Evolutionary conservation across 2,113 vertebrate species (phyloP).

Genomic region (Alethe diademata): DNA sequence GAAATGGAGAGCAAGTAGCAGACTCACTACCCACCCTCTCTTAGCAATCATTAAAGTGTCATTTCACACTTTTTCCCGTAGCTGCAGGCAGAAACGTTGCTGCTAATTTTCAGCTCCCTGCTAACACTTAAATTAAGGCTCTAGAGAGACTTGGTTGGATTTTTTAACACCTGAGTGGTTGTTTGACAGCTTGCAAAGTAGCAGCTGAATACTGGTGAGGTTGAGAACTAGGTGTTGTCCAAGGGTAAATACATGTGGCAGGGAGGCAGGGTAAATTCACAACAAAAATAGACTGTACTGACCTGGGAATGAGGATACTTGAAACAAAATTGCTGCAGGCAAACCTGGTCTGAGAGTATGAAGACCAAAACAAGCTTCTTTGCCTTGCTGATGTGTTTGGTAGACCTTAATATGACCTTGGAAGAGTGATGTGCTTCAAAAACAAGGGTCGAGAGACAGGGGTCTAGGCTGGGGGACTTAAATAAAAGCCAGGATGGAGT

Average conservation of each 20-base stretch:
- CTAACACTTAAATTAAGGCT: slow-evolving; percentile 61
- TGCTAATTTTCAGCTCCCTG: slow-evolving; percentile 67
- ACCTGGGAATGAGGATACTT: slow-evolving; percentile 41
- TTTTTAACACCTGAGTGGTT: slow-evolving; percentile 53
- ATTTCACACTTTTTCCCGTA: slow-evolving; percentile 14
- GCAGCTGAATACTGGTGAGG: slow-evolving; percentile 43
- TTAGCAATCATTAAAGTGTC: slow-evolving; percentile 55
- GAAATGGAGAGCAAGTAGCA: slow-evolving; percentile 19
- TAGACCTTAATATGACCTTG: slow-evolving; percentile 2
- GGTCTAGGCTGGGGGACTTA: background rate
- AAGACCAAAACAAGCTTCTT: background rate
- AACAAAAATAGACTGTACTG: slow-evolving; percentile 45
- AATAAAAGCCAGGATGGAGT: background rate
- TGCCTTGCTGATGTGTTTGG: background rate
- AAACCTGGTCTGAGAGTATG: background rate
- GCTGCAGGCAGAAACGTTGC: slow-evolving; percentile 36
- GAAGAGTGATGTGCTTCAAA: background rate
- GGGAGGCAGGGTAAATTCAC: slow-evolving; percentile 22
- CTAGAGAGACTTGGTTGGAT: slow-evolving; percentile 23
- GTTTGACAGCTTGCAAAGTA: slow-evolving; percentile 60
- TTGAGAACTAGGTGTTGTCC: slow-evolving; percentile 56
- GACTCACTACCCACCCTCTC: slow-evolving; percentile 13
- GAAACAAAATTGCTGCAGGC: slow-evolving; percentile 38
- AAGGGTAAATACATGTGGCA: slow-evolving; percentile 51
- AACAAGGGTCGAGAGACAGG: background rate